Evolutionary conservation across 2,113 vertebrate genomes (phyloP), one percentile per base, ranked within the genome.

Genomic region (Spea bombifrons): DNA sequence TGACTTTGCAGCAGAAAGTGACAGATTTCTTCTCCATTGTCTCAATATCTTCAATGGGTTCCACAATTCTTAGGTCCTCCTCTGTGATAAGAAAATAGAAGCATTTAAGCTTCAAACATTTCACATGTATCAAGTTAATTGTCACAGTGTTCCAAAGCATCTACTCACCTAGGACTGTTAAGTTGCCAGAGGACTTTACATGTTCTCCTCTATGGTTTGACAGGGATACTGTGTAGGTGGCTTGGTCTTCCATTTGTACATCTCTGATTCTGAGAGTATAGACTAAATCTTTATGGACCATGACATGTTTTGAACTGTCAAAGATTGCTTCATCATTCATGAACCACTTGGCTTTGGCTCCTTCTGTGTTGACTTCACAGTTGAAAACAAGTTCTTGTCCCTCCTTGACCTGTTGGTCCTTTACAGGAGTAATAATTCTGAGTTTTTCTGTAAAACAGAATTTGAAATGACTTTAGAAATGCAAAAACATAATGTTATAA

Each of bases 11-110:
- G 78, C 88, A 89, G 82, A 99, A 99, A 64, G 91, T 92, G 81
- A 97, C 92, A 3, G 94, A 94, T 86, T 96, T 97, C 91, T 96
- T 99, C 87, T 99, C 97, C 91, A 97, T 96, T 52, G 97, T 98
- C 85, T 99, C 97, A 43, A 95, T 87, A 80, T 99, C 97, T 89
- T 97, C 92, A 55, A 98, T 93, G 73, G 95, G 94, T 8, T 95
- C 94, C 84, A 95, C 76, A 86, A 99, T 96, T 87, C 84, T 94
- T 61, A 98, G 90, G 52, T 94, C 94, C 86, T 99, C 97, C 91
- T 95, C 97, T 99, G 92, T 5, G 61, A 75, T 84, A 71, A 81
- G 43, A 76, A 81, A 48, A 6, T 16, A 75, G 75, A 43, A 65
- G 43, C 5, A n/a, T 57, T 7, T n/a, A n/a, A 12, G 5, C 5